Evolutionary conservation across 2,797 vertebrate species (phyloP), one percentile per base, ranked within the genome.

Genomic region (Acanthurus leucopareius): DNA sequence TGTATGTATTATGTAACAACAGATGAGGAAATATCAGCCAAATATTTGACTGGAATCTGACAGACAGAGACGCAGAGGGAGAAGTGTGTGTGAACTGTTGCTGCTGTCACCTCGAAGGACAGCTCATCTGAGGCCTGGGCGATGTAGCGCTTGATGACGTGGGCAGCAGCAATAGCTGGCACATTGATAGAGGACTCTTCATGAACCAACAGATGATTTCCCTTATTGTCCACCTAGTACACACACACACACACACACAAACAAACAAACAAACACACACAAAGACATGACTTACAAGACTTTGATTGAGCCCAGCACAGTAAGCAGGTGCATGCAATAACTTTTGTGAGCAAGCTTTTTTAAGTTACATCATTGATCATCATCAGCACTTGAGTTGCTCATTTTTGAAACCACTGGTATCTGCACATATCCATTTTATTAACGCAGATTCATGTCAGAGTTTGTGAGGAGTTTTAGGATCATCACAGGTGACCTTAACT

Each of bases 141-240:
- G 3, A 96, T 98, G 51, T 99, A 99, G 77, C 98, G 96, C 91
- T 99, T 99, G 86, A 99, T 98, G 76, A 99, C 98, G 0, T 99
- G 98, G 79, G 98, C 98, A 56, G 98, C 98, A 58, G 98, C 98
- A 1, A 99, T 99, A 14, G 98, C 98, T 11, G 98, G 98, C 54
- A 99, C 97, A 1, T 99, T 99, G 90, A 99, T 99, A 80, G 97
- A 99, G 0, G 98, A 99, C 65, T 99, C 98, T 86, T 99, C 98
- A 0, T 99, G 97, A 64, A 99, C 98, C 67, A 99, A 93, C 75
- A 99, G 96, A 90, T 98, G 98, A 93, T 99, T 99, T 48, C 98
- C 98, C 91, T 99, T 99, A 88, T 99, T 99, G 90, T 99, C 98
- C 86, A 99, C 96, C 98, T 99, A 87, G 20, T 1, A 25, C 40